Evolutionary conservation across 2,113 vertebrate species (phyloP).

Genomic region (Rhynchomys soricoides): DNA sequence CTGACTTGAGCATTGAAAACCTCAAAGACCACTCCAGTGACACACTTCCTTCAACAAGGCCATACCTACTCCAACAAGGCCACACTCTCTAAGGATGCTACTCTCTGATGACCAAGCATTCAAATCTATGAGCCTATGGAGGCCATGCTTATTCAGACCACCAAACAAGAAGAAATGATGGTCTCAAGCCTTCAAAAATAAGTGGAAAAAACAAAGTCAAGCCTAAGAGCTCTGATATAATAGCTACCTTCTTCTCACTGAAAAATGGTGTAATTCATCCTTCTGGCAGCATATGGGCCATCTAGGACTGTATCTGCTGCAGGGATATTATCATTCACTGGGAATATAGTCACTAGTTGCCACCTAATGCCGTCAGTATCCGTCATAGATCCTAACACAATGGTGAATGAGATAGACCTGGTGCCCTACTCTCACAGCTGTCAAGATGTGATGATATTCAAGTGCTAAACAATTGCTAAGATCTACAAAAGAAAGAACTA

Average conservation of each 20-base stretch:
- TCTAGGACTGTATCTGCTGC: background rate
- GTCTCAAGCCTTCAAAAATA: background rate
- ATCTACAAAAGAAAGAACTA: background rate
- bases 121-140: background rate
- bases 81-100: background rate
- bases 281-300: background rate
- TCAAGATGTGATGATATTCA: background rate
- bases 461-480: background rate
- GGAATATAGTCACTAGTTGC: background rate
- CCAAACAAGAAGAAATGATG: background rate
- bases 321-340: background rate
- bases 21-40: background rate
- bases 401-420: background rate
- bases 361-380: background rate
- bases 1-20: background rate
- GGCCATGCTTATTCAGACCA: background rate
- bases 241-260: background rate
- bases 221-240: background rate
- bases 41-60: background rate
- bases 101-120: background rate
- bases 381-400: background rate
- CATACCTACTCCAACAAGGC: background rate
- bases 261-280: background rate
- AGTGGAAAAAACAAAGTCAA: background rate
- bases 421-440: background rate